A percentile compares a stretch with the other conserved stretches of the same genome.
Evolutionary conservation across 2,888 invertebrate genomes (phyloP).

Genomic region (Digitonthophagus gazella): DNA sequence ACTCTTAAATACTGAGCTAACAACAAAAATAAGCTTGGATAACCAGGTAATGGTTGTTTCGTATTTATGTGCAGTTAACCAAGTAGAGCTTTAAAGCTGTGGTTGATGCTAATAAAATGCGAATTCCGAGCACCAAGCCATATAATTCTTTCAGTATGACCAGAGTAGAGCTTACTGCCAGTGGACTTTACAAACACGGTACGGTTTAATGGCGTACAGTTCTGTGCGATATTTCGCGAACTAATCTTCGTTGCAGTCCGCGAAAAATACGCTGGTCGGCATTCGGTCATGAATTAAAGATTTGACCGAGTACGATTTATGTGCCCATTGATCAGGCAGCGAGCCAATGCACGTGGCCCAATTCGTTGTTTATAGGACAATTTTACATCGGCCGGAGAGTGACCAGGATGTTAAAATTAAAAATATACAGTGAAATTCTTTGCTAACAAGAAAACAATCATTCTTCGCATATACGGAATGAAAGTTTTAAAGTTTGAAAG

Average conservation of each 20-base stretch:
- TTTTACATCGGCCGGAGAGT: neutral
- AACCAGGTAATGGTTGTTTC: neutral
- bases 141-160: neutral
- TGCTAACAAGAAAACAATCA: neutral
- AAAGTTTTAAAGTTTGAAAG: too few relatives aligned
- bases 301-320: slow-evolving; percentile 11
- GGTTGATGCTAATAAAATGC: neutral
- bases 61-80: neutral
- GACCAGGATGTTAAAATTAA: neutral
- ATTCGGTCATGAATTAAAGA: slow-evolving; percentile 14
- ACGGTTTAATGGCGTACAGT: neutral
- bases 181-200: neutral
- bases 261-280: neutral
- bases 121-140: neutral
- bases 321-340: neutral
- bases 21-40: neutral
- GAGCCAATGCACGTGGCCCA: neutral
- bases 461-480: too few relatives aligned
- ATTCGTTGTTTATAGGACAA: neutral
- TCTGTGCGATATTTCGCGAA: neutral
- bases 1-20: neutral
- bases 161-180: neutral
- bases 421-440: too few relatives aligned
- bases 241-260: neutral
- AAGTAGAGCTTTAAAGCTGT: neutral